Base-by-base conservation (phyloP, 2,888 invertebrate genomes). In the Eledona agricola region DNA sequence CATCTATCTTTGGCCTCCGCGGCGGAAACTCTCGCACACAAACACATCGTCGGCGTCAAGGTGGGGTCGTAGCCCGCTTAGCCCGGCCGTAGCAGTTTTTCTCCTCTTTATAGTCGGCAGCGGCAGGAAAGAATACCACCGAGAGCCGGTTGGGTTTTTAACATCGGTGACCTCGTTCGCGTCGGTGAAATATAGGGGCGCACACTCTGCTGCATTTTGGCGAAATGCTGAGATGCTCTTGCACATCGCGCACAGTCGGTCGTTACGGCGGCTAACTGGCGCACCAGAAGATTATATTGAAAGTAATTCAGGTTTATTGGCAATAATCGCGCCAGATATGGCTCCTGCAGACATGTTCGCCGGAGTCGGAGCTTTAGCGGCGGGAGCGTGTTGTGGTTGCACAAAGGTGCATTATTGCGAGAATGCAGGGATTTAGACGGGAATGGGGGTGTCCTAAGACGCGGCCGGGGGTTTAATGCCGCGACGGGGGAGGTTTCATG, bases 221-320 rank as follows among this genome's bases (percentile, higher is more conserved):
- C 46, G 58, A n/a, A n/a, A n/a, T n/a, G n/a, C n/a, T n/a, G n/a
- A n/a, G n/a, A 51, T 26, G 40, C 19, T 34, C 42, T 46, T 46
- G 52, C 22, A 38, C 50, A 38, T 46, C 42, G 52, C 22, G 37
- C 50, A 38, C 43, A 29, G 34, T 29, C 17, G 45, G 46, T 59
- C 55, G 26, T 35, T 38, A 43, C 40, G 38, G 40, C 45, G 45
- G 42, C 32, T 45, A 45, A 45, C 50, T 35, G 47, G 47, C 43
- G 50, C 45, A 55, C 50, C 51, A 60, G 64, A 52, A 61, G 71
- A 72, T 72, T 72, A 72, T 72, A 71, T 72, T 69, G 70, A 69
- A 71, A 71, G 72, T 72, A 72, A 72, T 72, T 72, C 72, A 71
- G 69, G 71, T 73, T 74, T 74, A 74, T 74, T 70, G 73, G 59